These are phyloP conservation scores for Meda fulgida DNA, from an alignment of 2,797 vertebrate species.

Conservation along the genomic window DNA sequence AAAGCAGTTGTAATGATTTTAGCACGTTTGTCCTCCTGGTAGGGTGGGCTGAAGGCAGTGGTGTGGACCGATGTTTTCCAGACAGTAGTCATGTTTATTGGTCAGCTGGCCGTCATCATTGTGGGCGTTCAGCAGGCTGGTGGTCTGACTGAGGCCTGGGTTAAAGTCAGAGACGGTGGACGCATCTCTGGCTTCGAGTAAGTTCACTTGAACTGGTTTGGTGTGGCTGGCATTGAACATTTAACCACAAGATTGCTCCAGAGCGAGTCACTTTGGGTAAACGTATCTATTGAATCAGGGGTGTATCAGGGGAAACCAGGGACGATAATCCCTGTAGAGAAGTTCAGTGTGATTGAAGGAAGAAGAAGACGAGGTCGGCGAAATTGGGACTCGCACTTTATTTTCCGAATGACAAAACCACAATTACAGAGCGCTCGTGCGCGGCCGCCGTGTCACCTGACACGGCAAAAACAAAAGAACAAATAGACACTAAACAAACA, in stretches of 20 bases:
- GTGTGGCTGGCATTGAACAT: neutral
- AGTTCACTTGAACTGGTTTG: neutral
- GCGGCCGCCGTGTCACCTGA: too few species aligned
- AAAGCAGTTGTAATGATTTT: neutral
- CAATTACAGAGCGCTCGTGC: too few species aligned
- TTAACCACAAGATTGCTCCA: neutral
- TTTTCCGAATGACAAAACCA: too few species aligned
- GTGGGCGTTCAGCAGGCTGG: conserved; percentile 85
- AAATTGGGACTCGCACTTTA: too few species aligned
- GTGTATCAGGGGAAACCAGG: neutral
- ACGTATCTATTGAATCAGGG: neutral
- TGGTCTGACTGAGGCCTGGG: conserved; percentile 83
- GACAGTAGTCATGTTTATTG: conserved; percentile 92
- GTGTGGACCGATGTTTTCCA: conserved; percentile 99
- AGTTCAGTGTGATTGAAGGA: too few species aligned
- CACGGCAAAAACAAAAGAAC: too few species aligned
- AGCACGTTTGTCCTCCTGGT: conserved; percentile 26
- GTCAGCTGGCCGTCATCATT: conserved; percentile 90
- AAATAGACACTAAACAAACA: too few species aligned
- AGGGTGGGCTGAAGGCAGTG: conserved; percentile 95
- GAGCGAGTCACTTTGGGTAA: neutral
- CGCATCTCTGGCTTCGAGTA: conserved; percentile 86
- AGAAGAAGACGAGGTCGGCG: too few species aligned
- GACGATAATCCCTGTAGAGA: neutral
- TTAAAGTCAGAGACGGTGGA: conserved; percentile 75